Percentiles rank a stretch among this genome's conserved stretches.
phyloP scores from a whole-genome alignment of 2,888 invertebrate species.

The Rhimphoctona megacephalus region DNA sequence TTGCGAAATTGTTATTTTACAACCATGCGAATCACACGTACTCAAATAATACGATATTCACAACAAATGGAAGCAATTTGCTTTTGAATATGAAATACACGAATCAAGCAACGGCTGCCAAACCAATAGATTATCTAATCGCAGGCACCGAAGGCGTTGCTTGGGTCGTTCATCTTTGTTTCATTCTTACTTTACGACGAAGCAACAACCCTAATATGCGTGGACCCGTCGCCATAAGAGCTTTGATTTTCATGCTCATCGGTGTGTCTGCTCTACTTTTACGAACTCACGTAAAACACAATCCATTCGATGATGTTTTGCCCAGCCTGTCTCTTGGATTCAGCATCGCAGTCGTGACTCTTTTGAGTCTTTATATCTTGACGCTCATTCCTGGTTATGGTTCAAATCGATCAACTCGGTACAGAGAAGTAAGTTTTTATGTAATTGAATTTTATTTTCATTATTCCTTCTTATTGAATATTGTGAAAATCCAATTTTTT shows the following conservation, averaged over 20 bases:
- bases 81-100: conserved; percentile 71
- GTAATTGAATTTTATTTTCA: neutral
- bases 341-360: conserved; percentile 87
- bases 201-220: conserved; percentile 89
- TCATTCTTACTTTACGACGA: conserved; percentile 89
- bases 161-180: conserved; percentile 94
- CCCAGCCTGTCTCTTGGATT: conserved; percentile 86
- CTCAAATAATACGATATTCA: neutral
- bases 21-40: conserved; percentile 64
- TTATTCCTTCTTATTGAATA: too few relatives aligned
- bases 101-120: conserved; percentile 85
- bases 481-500: too few relatives aligned
- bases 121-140: conserved; percentile 90
- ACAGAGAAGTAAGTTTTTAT: conserved; percentile 85
- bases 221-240: conserved; percentile 90
- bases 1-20: conserved; percentile 76
- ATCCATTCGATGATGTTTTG: conserved; percentile 76
- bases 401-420: conserved; percentile 84
- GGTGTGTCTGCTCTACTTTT: conserved; percentile 87
- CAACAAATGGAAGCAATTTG: neutral
- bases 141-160: conserved; percentile 90
- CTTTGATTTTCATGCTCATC: conserved; percentile 88
- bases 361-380: conserved; percentile 89
- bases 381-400: conserved; percentile 89
- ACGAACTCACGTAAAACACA: conserved; percentile 87